Conservation (phyloP, 2,888 invertebrate genomes). For the Drosophila lutescens region DNA sequence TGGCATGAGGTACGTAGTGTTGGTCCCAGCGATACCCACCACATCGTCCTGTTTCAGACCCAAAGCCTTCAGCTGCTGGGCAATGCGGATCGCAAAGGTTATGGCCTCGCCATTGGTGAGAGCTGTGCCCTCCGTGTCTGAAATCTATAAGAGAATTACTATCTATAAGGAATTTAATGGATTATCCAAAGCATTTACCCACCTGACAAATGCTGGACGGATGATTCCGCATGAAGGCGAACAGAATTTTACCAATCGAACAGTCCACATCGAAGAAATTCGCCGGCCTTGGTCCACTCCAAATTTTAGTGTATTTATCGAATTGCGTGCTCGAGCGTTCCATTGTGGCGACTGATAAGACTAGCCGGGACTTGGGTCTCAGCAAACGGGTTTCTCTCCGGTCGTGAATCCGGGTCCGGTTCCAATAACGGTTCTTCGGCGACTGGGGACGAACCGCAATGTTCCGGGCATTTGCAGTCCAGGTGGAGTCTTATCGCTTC, state of each 20-base stretch:
- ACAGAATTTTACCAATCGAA: slow-evolving; percentile 81
- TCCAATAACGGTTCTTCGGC: slow-evolving; percentile 55
- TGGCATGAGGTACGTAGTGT: slow-evolving; percentile 80
- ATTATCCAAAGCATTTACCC: background rate
- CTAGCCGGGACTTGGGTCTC: slow-evolving; percentile 19
- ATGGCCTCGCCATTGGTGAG: slow-evolving; percentile 80
- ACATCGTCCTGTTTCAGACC: slow-evolving; percentile 80
- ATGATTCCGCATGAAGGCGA: slow-evolving; percentile 81
- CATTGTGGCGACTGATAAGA: slow-evolving; percentile 71
- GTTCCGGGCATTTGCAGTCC: slow-evolving; percentile 34
- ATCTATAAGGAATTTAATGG: background rate
- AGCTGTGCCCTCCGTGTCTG: slow-evolving; percentile 77
- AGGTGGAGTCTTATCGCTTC: slow-evolving; percentile 30
- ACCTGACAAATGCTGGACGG: slow-evolving; percentile 79
- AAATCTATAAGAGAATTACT: slow-evolving; percentile 63
- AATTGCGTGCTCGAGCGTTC: slow-evolving; percentile 72
- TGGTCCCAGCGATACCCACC: slow-evolving; percentile 79
- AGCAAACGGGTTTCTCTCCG: slow-evolving; percentile 17
- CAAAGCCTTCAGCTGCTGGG: slow-evolving; percentile 75
- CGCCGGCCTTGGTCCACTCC: slow-evolving; percentile 80
- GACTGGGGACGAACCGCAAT: slow-evolving; percentile 52
- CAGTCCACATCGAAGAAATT: slow-evolving; percentile 80
- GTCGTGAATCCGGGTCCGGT: slow-evolving; percentile 27
- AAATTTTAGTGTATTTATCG: slow-evolving; percentile 81
- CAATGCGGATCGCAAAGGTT: slow-evolving; percentile 80